A percentile compares a stretch with the other conserved stretches of the same genome.
Conservation (phyloP, 2,797 vertebrate species). For the Delichon dasypus region DNA sequence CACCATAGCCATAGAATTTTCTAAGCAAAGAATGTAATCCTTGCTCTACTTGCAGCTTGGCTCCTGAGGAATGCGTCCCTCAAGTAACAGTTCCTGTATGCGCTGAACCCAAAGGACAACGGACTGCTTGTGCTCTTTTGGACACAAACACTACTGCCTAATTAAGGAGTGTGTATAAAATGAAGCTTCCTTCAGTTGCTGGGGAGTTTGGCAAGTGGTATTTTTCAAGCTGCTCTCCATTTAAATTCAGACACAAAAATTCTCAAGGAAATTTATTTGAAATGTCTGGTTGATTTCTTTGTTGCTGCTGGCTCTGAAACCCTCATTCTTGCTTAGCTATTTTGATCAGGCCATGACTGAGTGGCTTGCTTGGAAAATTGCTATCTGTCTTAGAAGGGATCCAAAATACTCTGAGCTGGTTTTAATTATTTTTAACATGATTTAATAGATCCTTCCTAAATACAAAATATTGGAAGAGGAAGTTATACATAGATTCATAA, state of each 20-base stretch:
- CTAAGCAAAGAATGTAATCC: neutral
- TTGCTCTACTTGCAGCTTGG: neutral
- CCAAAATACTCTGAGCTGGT: neutral
- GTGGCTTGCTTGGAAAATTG: neutral
- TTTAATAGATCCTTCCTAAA: neutral
- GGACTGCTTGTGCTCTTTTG: neutral
- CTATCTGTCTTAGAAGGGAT: neutral
- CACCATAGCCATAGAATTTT: neutral
- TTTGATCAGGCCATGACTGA: neutral
- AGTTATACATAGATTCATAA: neutral
- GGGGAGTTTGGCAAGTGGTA: neutral
- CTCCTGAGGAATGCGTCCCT: neutral
- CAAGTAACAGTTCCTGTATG: neutral
- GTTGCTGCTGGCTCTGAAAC: neutral
- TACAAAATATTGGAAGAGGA: neutral
- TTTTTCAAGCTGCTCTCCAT: neutral
- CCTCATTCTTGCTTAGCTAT: neutral
- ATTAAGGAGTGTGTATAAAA: neutral
- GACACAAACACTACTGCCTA: neutral
- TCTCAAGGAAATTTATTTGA: constrained; percentile 6
- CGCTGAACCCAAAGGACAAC: neutral
- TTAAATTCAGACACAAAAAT: constrained; percentile 11
- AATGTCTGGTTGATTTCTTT: constrained; percentile 20
- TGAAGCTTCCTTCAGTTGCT: neutral
- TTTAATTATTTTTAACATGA: neutral